Conservation (phyloP, 2,113 vertebrate species). For the Uria aalge region DNA sequence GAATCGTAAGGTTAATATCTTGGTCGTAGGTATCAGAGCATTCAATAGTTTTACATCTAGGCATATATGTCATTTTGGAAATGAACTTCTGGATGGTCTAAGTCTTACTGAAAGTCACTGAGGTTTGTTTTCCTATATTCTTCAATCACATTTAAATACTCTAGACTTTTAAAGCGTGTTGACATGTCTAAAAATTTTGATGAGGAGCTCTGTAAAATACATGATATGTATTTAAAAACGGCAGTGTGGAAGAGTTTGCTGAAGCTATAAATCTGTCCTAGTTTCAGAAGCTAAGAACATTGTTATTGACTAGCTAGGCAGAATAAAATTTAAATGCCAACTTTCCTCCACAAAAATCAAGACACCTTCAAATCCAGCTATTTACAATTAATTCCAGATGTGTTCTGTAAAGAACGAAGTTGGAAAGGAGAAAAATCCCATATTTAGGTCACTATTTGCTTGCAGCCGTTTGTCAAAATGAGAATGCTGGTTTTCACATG, state of each 20-base stretch:
- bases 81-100: not conserved
- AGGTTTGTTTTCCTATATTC: not conserved
- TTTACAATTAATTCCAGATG: not conserved
- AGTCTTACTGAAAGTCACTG: not conserved
- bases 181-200: not conserved
- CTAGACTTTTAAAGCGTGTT: not conserved
- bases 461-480: not conserved
- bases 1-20: not conserved
- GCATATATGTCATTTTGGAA: not conserved
- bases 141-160: not conserved
- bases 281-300: constrained; percentile 17
- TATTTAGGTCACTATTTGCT: constrained; percentile 9
- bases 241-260: not conserved
- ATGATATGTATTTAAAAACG: not conserved
- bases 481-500: not conserved
- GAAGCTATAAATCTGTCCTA: not conserved
- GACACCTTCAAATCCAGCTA: not conserved
- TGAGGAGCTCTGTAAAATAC: not conserved
- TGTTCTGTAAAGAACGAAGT: not conserved
- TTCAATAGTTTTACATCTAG: not conserved
- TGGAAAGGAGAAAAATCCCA: not conserved
- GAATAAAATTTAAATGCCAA: constrained; percentile 10
- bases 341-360: not conserved
- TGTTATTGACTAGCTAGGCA: constrained; percentile 1
- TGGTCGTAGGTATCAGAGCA: not conserved